phyloP scores from a whole-genome alignment of 1,140 invertebrate genomes.

The Cyrtorhinus lividipennis region DNA sequence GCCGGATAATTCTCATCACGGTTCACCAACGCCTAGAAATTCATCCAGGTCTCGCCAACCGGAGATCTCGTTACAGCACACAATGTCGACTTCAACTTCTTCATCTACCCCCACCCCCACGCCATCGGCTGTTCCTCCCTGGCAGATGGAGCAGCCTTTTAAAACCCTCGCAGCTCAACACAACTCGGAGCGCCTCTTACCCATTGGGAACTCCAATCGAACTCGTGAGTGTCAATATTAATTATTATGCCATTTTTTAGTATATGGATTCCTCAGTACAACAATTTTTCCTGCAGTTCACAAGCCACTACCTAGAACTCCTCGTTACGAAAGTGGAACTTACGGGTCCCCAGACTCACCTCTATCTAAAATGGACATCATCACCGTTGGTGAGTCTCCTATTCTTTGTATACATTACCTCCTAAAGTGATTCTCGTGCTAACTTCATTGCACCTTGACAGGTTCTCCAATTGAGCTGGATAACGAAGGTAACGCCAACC shows the following conservation, averaged over 20 bases:
- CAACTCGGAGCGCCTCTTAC: constrained; percentile 39
- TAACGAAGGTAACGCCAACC: constrained; percentile 22
- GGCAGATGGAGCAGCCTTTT: constrained; percentile 28
- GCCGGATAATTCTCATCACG: constrained; percentile 14
- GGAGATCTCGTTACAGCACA: constrained; percentile 12
- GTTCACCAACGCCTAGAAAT: constrained; percentile 13
- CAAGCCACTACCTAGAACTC: constrained; percentile 13
- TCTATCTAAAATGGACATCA: constrained; percentile 63
- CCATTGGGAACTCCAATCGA: constrained; percentile 34
- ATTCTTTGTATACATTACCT: too few species aligned
- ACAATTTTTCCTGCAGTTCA: too few species aligned
- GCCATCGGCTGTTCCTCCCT: constrained; percentile 26
- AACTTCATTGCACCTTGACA: too few species aligned
- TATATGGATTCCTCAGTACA: too few species aligned
- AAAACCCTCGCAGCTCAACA: constrained; percentile 25
- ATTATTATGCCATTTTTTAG: too few species aligned
- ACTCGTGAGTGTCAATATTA: neutral
- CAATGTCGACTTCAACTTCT: constrained; percentile 36
- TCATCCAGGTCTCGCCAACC: constrained; percentile 13
- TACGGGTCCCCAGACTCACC: constrained; percentile 65
- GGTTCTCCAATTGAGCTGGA: constrained; percentile 31
- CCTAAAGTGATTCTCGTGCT: too few species aligned
- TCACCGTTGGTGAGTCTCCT: constrained; percentile 45
- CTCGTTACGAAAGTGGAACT: constrained; percentile 29
- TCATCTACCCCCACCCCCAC: constrained; percentile 33